These are phyloP conservation scores for Cantharis nigra DNA, from an alignment of 2,888 invertebrate genomes.

Conservation along the genomic window DNA sequence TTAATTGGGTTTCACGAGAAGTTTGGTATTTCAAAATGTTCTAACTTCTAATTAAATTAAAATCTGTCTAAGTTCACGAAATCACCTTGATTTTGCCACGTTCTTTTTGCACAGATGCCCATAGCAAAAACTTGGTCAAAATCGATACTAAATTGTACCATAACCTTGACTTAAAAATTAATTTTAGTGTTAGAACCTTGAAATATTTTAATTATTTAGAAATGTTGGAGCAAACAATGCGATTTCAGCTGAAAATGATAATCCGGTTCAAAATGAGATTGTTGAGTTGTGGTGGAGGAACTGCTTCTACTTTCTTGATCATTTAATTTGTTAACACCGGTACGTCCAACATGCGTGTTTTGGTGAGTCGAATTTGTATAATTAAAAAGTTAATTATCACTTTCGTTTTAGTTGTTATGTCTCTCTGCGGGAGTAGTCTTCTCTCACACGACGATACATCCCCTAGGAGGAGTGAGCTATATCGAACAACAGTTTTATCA, in stretches of 20 bases:
- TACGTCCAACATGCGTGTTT: background rate
- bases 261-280: background rate
- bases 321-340: background rate
- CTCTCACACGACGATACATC: background rate
- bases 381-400: background rate
- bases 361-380: background rate
- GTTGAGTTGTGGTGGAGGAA: background rate
- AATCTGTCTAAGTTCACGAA: background rate
- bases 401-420: background rate
- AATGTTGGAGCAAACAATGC: background rate
- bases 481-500: background rate
- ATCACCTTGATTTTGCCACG: background rate
- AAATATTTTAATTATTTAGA: background rate
- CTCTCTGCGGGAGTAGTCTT: background rate
- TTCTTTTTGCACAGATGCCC: background rate
- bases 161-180: background rate
- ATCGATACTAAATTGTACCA: background rate
- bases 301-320: background rate
- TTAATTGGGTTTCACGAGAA: background rate
- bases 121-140: background rate
- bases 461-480: background rate
- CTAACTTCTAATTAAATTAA: background rate
- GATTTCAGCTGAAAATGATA: background rate
- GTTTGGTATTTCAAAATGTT: background rate
- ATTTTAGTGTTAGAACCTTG: background rate